phyloP scores from a whole-genome alignment of 2,113 vertebrate species.

The Tragulus kanchil region DNA sequence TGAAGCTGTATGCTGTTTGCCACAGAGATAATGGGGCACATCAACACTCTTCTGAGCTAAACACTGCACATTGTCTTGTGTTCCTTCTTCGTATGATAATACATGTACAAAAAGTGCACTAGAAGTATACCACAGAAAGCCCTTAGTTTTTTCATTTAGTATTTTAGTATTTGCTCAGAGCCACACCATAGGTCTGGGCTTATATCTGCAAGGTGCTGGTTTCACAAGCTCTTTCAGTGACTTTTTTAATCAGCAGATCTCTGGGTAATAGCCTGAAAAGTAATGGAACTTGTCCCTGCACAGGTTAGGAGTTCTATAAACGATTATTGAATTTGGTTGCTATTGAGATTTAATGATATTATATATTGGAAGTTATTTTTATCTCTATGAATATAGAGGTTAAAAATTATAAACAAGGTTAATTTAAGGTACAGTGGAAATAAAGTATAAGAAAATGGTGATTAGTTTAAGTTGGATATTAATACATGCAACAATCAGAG shows the following conservation, averaged over 20 bases:
- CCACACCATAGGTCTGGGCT: background rate
- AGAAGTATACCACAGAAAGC: background rate
- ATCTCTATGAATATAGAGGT: background rate
- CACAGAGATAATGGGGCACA: background rate
- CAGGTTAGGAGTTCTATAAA: conserved; percentile 45
- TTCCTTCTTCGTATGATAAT: background rate
- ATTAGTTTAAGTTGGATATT: conserved; percentile 57
- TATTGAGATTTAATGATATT: conserved; percentile 22
- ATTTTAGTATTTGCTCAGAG: background rate
- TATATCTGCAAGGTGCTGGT: background rate
- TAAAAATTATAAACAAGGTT: conserved; percentile 55
- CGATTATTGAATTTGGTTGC: conserved; percentile 8
- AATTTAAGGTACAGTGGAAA: conserved; percentile 48
- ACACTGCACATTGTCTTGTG: background rate
- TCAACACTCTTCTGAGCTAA: background rate
- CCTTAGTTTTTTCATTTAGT: background rate
- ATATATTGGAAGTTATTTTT: conserved; percentile 40
- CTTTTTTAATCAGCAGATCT: background rate
- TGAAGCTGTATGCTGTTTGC: background rate
- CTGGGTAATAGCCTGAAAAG: background rate
- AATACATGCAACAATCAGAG: conserved; percentile 45
- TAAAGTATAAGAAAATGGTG: conserved; percentile 46
- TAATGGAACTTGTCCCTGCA: background rate
- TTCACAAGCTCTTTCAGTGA: background rate
- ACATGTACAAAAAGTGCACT: background rate